Conservation (phyloP, 2,113 vertebrate species). For the Vulpes vulpes region DNA sequence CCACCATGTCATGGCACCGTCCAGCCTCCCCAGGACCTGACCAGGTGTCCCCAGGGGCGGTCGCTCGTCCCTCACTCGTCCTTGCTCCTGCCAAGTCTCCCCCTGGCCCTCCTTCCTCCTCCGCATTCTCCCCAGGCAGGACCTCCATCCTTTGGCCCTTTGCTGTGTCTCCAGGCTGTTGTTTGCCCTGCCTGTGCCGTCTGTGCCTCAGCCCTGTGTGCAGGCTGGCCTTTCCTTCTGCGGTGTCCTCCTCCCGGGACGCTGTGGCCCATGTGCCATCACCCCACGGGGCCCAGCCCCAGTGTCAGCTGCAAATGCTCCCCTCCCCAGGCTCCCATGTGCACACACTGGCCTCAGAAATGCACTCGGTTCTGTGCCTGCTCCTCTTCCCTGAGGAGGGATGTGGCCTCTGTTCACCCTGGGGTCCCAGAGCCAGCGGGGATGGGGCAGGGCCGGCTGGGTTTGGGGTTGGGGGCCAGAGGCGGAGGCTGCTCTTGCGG, state of each 20-base stretch:
- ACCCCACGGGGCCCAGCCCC: not conserved
- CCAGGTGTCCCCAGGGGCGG: not conserved
- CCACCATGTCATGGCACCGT: not conserved
- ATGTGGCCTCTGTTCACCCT: not conserved
- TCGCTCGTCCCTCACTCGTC: not conserved
- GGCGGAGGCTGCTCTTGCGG: not conserved
- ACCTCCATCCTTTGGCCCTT: not conserved
- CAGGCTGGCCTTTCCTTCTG: not conserved
- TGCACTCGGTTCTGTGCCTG: not conserved
- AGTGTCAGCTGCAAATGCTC: not conserved
- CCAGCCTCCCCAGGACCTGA: not conserved
- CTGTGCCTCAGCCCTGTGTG: not conserved
- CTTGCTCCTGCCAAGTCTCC: not conserved
- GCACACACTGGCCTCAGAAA: not conserved
- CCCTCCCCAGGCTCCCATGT: accelerated
- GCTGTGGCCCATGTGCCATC: not conserved
- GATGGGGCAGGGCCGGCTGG: accelerated
- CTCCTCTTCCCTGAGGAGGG: not conserved
- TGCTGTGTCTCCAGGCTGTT: not conserved
- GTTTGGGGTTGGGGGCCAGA: not conserved
- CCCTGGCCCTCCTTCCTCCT: not conserved
- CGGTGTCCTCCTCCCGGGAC: too few species aligned
- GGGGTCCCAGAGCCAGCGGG: not conserved
- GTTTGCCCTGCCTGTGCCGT: not conserved
- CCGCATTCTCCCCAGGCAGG: not conserved